phyloP scores from a whole-genome alignment of 2,113 vertebrate species.

The Ornithorhynchus anatinus region DNA sequence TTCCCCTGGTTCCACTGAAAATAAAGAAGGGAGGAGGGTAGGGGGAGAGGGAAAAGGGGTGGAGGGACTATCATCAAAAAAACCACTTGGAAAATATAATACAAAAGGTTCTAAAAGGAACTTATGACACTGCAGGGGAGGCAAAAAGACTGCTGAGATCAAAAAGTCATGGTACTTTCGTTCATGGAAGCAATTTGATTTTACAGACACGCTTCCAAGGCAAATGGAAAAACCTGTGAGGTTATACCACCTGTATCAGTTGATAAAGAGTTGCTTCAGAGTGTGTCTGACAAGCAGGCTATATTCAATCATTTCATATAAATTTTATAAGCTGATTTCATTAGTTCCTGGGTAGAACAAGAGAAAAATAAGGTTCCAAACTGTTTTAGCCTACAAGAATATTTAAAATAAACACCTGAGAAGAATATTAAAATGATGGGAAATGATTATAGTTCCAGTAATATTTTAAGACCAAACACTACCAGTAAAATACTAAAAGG shows the following conservation, averaged over 20 bases:
- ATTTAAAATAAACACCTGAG: constrained; percentile 37
- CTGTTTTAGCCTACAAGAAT: constrained; percentile 9
- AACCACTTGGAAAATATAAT: not conserved
- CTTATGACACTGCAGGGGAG: not conserved
- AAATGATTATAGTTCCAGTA: constrained; percentile 12
- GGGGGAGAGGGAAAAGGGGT: no score
- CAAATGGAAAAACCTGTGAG: not conserved
- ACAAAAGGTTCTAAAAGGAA: not conserved
- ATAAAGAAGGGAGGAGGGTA: no score
- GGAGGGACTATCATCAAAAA: not conserved
- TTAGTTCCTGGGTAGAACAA: not conserved
- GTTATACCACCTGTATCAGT: not conserved
- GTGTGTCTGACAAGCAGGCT: not conserved
- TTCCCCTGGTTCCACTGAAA: not conserved
- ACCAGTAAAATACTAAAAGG: constrained; percentile 11
- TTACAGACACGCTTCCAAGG: not conserved
- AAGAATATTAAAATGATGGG: constrained; percentile 22
- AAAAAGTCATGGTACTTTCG: not conserved
- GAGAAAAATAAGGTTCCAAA: no score
- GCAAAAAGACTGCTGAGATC: not conserved
- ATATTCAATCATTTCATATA: not conserved
- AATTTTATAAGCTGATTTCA: not conserved
- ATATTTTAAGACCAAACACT: constrained; percentile 40
- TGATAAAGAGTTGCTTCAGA: not conserved
- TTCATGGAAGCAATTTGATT: not conserved